Base-by-base conservation (phyloP, 1,140 invertebrate genomes). In the Grapholita molesta region DNA sequence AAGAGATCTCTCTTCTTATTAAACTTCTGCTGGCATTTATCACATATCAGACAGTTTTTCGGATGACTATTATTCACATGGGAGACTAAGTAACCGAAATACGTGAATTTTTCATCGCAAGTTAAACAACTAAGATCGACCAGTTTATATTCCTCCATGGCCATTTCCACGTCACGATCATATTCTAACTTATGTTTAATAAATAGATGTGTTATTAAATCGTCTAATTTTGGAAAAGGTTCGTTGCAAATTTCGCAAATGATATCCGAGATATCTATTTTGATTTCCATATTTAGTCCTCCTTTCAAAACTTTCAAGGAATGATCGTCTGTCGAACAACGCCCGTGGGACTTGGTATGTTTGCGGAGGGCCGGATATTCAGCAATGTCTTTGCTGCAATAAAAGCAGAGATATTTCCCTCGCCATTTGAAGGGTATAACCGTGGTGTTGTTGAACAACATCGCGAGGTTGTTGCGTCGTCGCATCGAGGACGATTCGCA, bases 391-490 rank as follows among this genome's bases (percentile, higher is more conserved):
- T 86, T 89, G 65, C 89, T 89, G 66, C 89, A 91, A 74, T 84
- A 87, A 66, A 91, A 91, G 66, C 89, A 91, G 0, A 88, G 70
- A 72, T 89, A 91, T 70, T 86, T 86, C 5, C 89, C 89, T n/a
- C 87, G 76, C 85, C 88, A 91, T 73, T 91, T 91, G 70, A 91
- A 91, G 4, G 89, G 89, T 79, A 91, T 85, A 2, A 90, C 79
- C 1, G 86, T 75, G 0, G 87, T 91, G 70, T 86, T 88, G 77
- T 91, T 91, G 78, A 91, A 90, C 21, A 91, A 48, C 23, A 85
- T 78, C 55, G 88, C 80, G 8, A 91, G 83, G 55, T 91, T 91
- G 70, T 76, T 84, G 24, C 89, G 70, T 48, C 88, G 77, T 48
- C 82, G 81, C 82, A 89, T 85, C 28, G 89, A 89, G 0, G 81